Conservation (phyloP, 2,113 vertebrate species). For the Parus major region DNA sequence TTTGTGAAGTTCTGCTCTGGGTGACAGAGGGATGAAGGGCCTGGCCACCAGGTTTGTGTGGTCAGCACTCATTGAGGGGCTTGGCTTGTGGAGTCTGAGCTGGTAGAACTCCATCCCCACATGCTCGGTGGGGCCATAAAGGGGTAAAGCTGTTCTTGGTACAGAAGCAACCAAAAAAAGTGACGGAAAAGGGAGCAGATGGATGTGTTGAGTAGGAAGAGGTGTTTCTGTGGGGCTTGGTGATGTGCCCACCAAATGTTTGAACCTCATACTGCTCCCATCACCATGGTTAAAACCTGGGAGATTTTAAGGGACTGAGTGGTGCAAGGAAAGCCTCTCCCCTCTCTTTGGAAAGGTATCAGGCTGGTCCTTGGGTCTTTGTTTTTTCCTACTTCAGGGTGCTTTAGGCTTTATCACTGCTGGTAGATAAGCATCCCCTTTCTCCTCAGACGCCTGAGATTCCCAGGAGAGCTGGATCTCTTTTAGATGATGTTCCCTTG, state of each 20-base stretch:
- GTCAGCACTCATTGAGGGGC: not conserved
- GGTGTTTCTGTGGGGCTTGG: not conserved
- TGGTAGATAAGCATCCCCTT: not conserved
- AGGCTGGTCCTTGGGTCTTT: not conserved
- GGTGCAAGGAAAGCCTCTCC: not conserved
- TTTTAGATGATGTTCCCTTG: not conserved
- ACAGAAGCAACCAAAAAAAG: not conserved
- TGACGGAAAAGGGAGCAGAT: not conserved
- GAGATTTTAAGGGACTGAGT: not conserved
- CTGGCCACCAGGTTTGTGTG: not conserved
- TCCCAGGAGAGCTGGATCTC: not conserved
- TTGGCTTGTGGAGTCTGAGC: not conserved
- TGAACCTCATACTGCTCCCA: not conserved
- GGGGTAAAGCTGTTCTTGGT: not conserved
- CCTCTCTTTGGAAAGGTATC: not conserved
- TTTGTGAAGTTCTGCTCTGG: not conserved
- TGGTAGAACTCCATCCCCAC: not conserved
- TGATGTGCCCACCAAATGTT: not conserved
- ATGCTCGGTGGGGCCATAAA: not conserved
- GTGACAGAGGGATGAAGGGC: not conserved
- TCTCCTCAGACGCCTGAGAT: not conserved
- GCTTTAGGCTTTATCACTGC: not conserved
- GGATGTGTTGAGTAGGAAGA: not conserved
- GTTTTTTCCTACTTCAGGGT: not conserved
- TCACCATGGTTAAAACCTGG: not conserved